Percentiles rank a stretch among this genome's conserved stretches.
Evolutionary conservation across 2,888 invertebrate genomes (phyloP).

Genomic region (Andrena flavipes): DNA sequence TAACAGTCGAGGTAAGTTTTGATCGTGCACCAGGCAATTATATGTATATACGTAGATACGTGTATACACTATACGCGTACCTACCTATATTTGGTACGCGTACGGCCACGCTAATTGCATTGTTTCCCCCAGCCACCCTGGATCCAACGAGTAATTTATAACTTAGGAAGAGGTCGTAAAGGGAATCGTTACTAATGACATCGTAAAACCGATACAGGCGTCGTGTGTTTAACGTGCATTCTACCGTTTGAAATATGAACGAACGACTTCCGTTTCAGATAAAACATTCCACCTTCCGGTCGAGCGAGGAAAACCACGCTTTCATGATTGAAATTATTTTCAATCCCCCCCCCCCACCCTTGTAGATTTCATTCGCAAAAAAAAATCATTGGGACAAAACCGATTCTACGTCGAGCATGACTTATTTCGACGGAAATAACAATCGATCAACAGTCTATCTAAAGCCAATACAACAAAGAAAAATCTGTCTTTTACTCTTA

Average conservation of each 20-base stretch:
- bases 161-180: constrained; percentile 70
- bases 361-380: constrained; percentile 16
- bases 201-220: constrained; percentile 66
- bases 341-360: constrained; percentile 16
- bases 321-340: constrained; percentile 47
- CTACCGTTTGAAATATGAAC: constrained; percentile 56
- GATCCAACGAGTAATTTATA: constrained; percentile 69
- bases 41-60: constrained; percentile 40
- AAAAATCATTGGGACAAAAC: background rate
- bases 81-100: constrained; percentile 47
- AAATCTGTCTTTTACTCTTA: background rate
- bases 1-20: constrained; percentile 62
- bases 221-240: constrained; percentile 53
- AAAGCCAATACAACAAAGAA: no score
- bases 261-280: constrained; percentile 33
- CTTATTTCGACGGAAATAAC: background rate
- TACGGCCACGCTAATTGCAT: constrained; percentile 70
- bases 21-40: constrained; percentile 65
- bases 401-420: background rate
- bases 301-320: constrained; percentile 12
- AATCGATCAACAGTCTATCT: background rate
- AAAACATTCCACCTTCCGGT: constrained; percentile 26
- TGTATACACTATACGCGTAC: constrained; percentile 27
- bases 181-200: constrained; percentile 74
- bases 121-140: constrained; percentile 54